Evolutionary conservation across 2,113 vertebrate species (phyloP), one percentile per base, ranked within the genome.

Genomic region (Leucoraja erinaceus): DNA sequence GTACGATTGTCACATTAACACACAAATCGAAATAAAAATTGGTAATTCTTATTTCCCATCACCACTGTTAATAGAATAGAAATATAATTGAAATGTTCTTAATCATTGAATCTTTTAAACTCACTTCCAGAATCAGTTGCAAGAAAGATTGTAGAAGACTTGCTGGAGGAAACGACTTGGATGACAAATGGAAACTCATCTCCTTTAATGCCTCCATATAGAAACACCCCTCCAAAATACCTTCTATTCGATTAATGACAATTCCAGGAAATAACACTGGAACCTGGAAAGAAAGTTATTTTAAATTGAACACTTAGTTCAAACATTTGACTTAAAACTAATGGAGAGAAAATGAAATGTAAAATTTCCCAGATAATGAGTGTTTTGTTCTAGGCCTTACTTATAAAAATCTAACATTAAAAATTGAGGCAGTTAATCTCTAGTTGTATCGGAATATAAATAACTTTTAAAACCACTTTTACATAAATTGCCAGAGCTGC

Each of bases 201-300:
- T 98, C 97, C 93, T 96, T 96, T 93, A 99, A 93, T 59, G 97
- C 97, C 95, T 98, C 97, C n/a, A 93, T 90, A 94, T 97, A 96
- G 93, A 99, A 96, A 8, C 94, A 93, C n/a, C 95, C 96, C 94
- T 97, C 96, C 90, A 96, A 93, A 76, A 97, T 95, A 83, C 93
- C 95, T 94, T 96, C 95, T 93, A 97, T 95, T 84, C 96, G 66
- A 92, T 83, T 93, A 93, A 94, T 94, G 5, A 72, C 61, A 63
- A 93, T 63, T 93, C 93, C 94, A 90, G 95, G 94, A 92, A 93
- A 93, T 38, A 54, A 54, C 9, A 31, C 33, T 74, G 10, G 33
- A 54, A 91, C 72, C 90, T 91, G 68, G n/a, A 91, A 91, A 20
- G 38, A 16, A 91, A 28, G 4, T 91, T 54, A 12, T 72, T 38